phyloP scores from a whole-genome alignment of 2,113 vertebrate species.

The Jacana jacana region DNA sequence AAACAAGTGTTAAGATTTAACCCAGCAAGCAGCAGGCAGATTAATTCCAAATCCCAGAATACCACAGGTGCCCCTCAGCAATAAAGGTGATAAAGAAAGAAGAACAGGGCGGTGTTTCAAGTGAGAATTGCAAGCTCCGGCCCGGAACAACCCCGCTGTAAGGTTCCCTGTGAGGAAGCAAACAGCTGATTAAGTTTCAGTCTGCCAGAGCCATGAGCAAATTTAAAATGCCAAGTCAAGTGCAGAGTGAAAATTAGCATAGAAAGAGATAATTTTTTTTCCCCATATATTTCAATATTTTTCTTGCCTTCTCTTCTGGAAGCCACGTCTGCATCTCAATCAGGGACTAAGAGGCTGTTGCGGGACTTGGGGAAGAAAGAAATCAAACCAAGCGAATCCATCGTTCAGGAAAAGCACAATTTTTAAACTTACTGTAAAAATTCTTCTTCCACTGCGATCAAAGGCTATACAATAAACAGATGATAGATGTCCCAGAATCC shows the following conservation, averaged over 20 bases:
- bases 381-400: neutral
- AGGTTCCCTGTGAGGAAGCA: neutral
- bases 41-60: neutral
- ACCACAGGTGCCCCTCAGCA: neutral
- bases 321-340: neutral
- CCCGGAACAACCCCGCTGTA: neutral
- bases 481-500: slow-evolving; percentile 95
- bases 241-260: neutral
- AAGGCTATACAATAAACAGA: slow-evolving; percentile 98
- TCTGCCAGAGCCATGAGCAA: neutral
- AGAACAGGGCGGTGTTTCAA: neutral
- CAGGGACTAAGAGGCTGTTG: neutral
- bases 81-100: neutral
- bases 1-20: neutral
- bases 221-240: neutral
- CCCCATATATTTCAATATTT: neutral
- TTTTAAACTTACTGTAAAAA: slow-evolving; percentile 88
- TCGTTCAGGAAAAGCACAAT: neutral
- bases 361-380: neutral
- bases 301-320: neutral
- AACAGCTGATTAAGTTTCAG: neutral
- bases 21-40: neutral
- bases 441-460: slow-evolving; percentile 91
- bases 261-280: neutral
- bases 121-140: neutral